Conservation (phyloP, 2,888 invertebrate species). For the Papilio gigon region DNA sequence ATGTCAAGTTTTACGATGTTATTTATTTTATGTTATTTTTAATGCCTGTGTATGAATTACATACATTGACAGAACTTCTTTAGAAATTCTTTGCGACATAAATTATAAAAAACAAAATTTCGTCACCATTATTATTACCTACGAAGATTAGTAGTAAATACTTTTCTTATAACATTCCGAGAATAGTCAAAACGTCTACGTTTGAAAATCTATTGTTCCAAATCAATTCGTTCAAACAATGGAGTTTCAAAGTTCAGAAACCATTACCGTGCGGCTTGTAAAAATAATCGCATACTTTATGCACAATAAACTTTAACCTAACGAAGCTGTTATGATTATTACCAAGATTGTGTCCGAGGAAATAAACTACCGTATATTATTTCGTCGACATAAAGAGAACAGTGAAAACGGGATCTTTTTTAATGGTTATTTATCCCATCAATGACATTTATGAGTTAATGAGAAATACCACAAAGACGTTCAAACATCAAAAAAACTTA, state of each 20-base stretch:
- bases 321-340: constrained; percentile 1
- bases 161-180: background rate
- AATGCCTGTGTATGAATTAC: no score
- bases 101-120: no score
- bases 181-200: background rate
- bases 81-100: no score
- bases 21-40: no score
- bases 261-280: constrained; percentile 5
- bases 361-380: constrained; percentile 5
- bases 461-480: no score
- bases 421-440: background rate
- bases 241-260: constrained; percentile 9
- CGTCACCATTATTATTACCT: background rate
- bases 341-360: background rate
- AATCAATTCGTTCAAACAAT: constrained; percentile 18
- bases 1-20: no score
- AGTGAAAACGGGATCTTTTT: background rate
- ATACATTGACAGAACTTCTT: no score
- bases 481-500: no score
- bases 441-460: background rate
- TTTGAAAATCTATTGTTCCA: constrained; percentile 3
- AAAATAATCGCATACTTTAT: constrained; percentile 19
- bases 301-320: constrained; percentile 11
- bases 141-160: background rate
- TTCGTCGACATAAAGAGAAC: background rate